Base-by-base conservation (phyloP, 64 coral and sea anemone species). In the Porites australiensis region DNA sequence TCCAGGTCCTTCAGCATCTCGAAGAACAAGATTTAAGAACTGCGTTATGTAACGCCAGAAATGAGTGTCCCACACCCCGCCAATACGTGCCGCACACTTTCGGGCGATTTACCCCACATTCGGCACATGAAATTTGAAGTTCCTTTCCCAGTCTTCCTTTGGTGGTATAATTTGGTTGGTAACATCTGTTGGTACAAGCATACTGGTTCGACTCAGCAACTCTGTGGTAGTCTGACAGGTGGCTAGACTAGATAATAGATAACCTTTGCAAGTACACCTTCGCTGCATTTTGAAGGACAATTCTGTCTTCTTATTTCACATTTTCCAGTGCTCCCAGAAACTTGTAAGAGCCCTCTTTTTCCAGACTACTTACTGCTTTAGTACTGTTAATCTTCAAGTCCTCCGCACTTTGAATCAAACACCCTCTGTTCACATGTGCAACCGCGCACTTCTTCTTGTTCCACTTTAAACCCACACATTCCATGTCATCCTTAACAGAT, bases 301-400 rank as follows among this genome's bases (percentile, higher is more conserved):
- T 5, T 48, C 54, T 69, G 75, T 90, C 88, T 50, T 90, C 76
- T 52, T 81, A 75, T 64, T 86, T 86, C 44, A 37, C 68, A 62
- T 69, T 86, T 86, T 84, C 82, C 82, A 86, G 47, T 45, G 53
- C 86, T 76, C 86, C 87, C 58, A 77, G 87, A 62, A 37, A 37
- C 27, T 37, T 37, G 1, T 88, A 88, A 52, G 73, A 69, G 21
- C 52, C 58, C 58, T 22, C 87, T 19, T 90, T 59, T 51, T 14
- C 78, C 76, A 81, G 43, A 49, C 27, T 37, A 37, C 27, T 37
- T 37, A 1, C 1, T 37, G 27, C 27, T 37, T 37, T 37, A 37
- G 27, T 1, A 37, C 1, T 37, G 27, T 37, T 1, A 37, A 37
- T 37, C 27, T 37, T 37, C 27, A 37, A 1, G 37, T 71, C 49